Base-by-base conservation (phyloP, 2,113 vertebrate genomes). In the Aythya baeri region DNA sequence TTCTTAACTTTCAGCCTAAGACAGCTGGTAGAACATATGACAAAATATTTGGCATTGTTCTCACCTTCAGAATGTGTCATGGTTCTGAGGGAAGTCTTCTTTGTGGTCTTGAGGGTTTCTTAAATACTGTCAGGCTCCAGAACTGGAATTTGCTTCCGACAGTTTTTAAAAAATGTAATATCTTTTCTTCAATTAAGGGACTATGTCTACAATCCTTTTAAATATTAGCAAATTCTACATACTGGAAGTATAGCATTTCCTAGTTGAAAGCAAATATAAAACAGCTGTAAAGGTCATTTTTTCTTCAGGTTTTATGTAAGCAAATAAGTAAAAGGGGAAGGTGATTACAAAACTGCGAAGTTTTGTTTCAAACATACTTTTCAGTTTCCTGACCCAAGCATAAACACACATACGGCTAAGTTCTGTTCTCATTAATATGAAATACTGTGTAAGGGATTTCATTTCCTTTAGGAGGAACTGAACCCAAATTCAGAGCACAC, bases 251-350 rank as follows among this genome's bases (percentile, higher is more conserved):
- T 43, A 88, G 79, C 10, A 66, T 84, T 88, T 90, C 73, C 86
- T 90, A 88, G 95, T 81, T 80, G 80, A 94, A 97, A 96, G 73
- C 62, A 92, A 95, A 93, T 50, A 32, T 71, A 79, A 91, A 88
- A 41, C 20, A 68, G 26, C 38, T 68, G 57, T 79, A 93, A 97
- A 96, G 76, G 94, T 95, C 34, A 58, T 63, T 88, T 85, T 85
- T 86, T 83, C 61, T 78, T 84, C 43, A 54, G 43, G 31, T 94
- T 96, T 94, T 88, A 83, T 57, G 88, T 91, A 86, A 95, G 70
- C 58, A 94, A 96, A 95, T 61, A 95, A 38, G 32, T 74, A 68
- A 94, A 89, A 76, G 29, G 27, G 55, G 77, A 85, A 77, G 50
- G 55, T 61, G 46, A 89, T 67, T 58, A 65, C 58, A 34, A 93